A percentile compares a stretch with the other conserved stretches of the same genome.
These are phyloP conservation scores for Sminthurinus aureus DNA, from an alignment of 2,888 invertebrate genomes.

Conservation along the genomic window DNA sequence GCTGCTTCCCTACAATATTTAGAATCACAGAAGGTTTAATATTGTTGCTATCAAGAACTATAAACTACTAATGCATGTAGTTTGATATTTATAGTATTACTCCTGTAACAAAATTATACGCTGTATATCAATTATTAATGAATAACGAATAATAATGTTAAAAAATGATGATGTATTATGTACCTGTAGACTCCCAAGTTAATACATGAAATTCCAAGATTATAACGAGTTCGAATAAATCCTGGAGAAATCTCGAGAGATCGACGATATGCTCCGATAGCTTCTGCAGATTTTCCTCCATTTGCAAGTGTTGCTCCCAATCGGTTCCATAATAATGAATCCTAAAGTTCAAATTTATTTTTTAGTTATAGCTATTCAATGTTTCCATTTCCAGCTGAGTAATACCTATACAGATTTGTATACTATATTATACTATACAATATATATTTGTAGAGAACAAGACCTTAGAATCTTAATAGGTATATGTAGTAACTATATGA, in stretches of 20 bases:
- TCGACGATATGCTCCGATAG: constrained; percentile 92
- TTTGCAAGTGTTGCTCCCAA: constrained; percentile 97
- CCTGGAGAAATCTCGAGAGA: constrained; percentile 92
- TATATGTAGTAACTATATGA: no score
- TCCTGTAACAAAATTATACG: constrained; percentile 47
- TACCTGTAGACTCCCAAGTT: constrained; percentile 93
- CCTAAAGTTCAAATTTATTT: constrained; percentile 65
- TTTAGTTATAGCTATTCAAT: neutral
- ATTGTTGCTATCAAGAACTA: no score
- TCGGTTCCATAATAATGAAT: constrained; percentile 95
- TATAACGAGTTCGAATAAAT: constrained; percentile 95
- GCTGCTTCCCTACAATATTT: constrained; percentile 78
- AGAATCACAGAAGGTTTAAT: no score
- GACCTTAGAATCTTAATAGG: neutral
- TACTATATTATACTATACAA: no score
- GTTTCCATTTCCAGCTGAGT: constrained; percentile 10
- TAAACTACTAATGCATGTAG: no score
- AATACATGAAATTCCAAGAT: constrained; percentile 97
- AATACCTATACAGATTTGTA: constrained; percentile 18
- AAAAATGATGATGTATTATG: constrained; percentile 93
- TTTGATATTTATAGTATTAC: no score
- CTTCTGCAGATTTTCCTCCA: constrained; percentile 92
- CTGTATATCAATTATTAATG: no score
- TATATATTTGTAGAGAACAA: neutral
- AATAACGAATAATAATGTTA: no score